Conservation (phyloP, 1,140 invertebrate genomes). For the Olivierus martensii region DNA sequence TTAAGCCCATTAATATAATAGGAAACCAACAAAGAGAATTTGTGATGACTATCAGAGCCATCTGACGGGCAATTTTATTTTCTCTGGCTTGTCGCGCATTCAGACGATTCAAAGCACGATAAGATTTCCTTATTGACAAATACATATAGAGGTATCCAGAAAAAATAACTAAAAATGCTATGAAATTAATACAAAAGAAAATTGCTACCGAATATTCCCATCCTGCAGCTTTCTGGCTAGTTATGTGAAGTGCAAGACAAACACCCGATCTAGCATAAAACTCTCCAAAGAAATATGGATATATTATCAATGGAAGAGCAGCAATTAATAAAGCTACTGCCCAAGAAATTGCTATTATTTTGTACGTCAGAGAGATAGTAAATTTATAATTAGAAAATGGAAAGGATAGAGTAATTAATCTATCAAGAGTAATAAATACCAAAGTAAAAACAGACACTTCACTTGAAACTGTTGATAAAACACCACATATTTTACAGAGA, state of each 20-base stretch:
- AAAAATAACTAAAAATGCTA: conserved; percentile 34
- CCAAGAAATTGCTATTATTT: conserved; percentile 46
- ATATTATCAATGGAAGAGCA: conserved; percentile 48
- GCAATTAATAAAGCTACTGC: conserved; percentile 44
- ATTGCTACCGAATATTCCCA: conserved; percentile 63
- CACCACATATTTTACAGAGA: conserved; percentile 34
- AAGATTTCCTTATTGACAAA: conserved; percentile 45
- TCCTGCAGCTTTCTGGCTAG: conserved; percentile 31
- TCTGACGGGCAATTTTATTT: conserved; percentile 26
- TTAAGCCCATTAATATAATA: conserved; percentile 34
- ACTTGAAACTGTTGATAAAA: conserved; percentile 32
- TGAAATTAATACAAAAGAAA: conserved; percentile 50
- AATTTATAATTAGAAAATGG: conserved; percentile 45
- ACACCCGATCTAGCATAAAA: conserved; percentile 57
- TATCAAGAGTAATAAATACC: conserved; percentile 58
- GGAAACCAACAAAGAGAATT: conserved; percentile 36
- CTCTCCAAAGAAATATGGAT: conserved; percentile 40
- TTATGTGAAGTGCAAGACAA: conserved; percentile 56
- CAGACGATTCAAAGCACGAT: conserved; percentile 34
- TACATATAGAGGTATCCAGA: conserved; percentile 39
- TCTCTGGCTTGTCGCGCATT: conserved; percentile 12
- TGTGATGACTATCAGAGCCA: conserved; percentile 35
- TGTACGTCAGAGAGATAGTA: conserved; percentile 38
- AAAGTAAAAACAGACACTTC: conserved; percentile 56
- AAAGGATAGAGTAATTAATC: conserved; percentile 52